These are phyloP conservation scores for Sander vitreus DNA, from an alignment of 2,113 vertebrate species.

Conservation along the genomic window DNA sequence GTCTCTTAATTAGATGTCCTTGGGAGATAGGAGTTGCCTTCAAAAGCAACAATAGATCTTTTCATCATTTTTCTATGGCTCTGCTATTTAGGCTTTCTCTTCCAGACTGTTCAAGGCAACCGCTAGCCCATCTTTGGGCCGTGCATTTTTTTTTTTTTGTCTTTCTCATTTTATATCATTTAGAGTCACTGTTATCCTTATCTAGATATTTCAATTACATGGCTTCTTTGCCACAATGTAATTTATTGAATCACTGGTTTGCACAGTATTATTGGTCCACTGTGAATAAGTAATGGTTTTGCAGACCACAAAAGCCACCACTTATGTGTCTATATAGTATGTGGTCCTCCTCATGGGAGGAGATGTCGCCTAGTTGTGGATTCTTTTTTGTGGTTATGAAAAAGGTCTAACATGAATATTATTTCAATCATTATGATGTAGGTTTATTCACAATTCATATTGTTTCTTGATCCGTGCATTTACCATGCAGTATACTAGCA, in stretches of 20 bases:
- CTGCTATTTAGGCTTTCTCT: slow-evolving; percentile 79
- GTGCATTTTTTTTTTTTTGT: slow-evolving; percentile 65
- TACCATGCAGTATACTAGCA: not conserved
- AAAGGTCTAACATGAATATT: slow-evolving; percentile 13
- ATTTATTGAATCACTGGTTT: slow-evolving; percentile 74
- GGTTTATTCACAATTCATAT: slow-evolving; percentile 2
- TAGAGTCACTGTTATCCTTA: slow-evolving; percentile 78
- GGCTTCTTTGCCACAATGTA: slow-evolving; percentile 61
- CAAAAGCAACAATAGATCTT: slow-evolving; percentile 82
- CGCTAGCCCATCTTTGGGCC: slow-evolving; percentile 68
- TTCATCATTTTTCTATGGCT: slow-evolving; percentile 83
- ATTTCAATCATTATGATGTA: not conserved
- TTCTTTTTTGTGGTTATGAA: slow-evolving; percentile 30
- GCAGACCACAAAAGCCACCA: slow-evolving; percentile 40
- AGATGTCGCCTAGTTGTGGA: slow-evolving; percentile 8
- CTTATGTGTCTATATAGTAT: slow-evolving; percentile 22
- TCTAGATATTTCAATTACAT: slow-evolving; percentile 78
- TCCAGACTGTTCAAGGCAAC: slow-evolving; percentile 83
- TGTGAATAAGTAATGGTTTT: slow-evolving; percentile 55
- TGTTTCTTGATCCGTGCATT: not conserved
- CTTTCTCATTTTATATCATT: slow-evolving; percentile 74
- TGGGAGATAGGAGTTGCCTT: slow-evolving; percentile 81
- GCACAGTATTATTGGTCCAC: slow-evolving; percentile 52
- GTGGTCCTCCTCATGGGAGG: slow-evolving; percentile 24
- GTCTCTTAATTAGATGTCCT: slow-evolving; percentile 89